Evolutionary conservation across 2,888 invertebrate genomes (phyloP), one percentile per base, ranked within the genome.

Genomic region (Stratiomys singularior): DNA sequence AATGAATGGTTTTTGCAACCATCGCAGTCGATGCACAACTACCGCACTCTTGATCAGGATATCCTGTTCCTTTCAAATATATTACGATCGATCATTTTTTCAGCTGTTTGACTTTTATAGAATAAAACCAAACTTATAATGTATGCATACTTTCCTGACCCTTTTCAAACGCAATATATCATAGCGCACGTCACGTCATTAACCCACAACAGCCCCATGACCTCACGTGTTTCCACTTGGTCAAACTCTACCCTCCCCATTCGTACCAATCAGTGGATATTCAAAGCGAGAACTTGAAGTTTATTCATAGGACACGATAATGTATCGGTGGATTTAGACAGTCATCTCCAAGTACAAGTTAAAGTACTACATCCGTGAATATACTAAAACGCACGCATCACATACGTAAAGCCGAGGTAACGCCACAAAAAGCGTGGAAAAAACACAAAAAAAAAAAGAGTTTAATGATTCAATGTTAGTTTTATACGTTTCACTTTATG

Each of bases 181-280:
- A 13, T 52, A n/a, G 52, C 67, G 7, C 21, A 37, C 44, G 9
- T n/a, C 23, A 37, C 21, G 46, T 21, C 46, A 18, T 21, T 21
- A 21, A 9, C 21, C 15, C 67, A 67, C 5, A 37, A 44, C 5
- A 37, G n/a, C n/a, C 13, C 46, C 46, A 46, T 69, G 46, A 69
- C 69, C 69, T 69, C 69, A 46, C 69, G 23, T 25, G 69, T 15
- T 47, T 69, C 46, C 47, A n/a, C 25, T 30, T 18, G n/a, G 30
- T 44, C 66, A 13, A n/a, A 13, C 23, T 25, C n/a, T 1, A 18
- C 46, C 18, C 18, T 0, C 21, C 15, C 52, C 52, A 4, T n/a
- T 46, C 47, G 46, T 7, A 23, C 5, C 25, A 47, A 47, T 69
- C 23, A 23, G 69, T 23, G 23, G 37, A 5, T 21, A 69, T 23